Percentiles rank a stretch among this genome's conserved stretches.
Evolutionary conservation across 2,113 vertebrate species (phyloP).

Genomic region (Boulengeromyrus knoepffleri): DNA sequence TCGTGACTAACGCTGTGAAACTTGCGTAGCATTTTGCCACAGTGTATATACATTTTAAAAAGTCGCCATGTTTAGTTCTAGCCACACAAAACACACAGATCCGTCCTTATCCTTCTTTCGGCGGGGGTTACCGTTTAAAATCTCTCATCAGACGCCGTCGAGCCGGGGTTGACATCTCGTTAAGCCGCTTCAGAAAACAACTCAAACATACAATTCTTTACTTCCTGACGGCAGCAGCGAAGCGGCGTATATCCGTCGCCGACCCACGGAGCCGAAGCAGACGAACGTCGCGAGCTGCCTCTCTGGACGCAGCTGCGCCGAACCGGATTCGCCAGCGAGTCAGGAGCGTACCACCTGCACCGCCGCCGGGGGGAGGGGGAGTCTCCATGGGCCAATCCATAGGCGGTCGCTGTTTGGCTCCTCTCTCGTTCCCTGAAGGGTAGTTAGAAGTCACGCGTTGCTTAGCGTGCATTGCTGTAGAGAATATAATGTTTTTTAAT

Average conservation of each 20-base stretch:
- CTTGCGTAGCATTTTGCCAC: neutral
- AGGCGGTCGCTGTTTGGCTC: neutral
- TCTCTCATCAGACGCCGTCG: conserved; percentile 43
- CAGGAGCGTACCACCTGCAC: neutral
- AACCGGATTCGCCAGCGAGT: neutral
- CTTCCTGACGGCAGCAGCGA: conserved; percentile 8
- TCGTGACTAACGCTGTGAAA: neutral
- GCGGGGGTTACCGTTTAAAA: conserved; percentile 26
- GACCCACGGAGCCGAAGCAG: neutral
- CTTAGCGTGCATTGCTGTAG: neutral
- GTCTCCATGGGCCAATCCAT: neutral
- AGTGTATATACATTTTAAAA: conserved; percentile 14
- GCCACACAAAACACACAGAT: conserved; percentile 3
- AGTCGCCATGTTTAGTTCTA: conserved; percentile 14
- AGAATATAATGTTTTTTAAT: neutral
- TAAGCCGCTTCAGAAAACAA: conserved; percentile 2
- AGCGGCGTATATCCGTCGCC: neutral
- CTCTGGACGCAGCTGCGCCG: neutral
- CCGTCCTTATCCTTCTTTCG: neutral
- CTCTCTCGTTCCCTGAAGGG: neutral
- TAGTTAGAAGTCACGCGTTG: neutral
- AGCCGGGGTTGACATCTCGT: conserved; percentile 40
- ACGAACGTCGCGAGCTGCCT: neutral
- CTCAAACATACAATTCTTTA: conserved; percentile 9
- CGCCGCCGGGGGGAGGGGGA: neutral